Percentiles rank a stretch among this genome's conserved stretches.
Conservation (phyloP, 2,888 invertebrate species). For the Agrochola macilenta region DNA sequence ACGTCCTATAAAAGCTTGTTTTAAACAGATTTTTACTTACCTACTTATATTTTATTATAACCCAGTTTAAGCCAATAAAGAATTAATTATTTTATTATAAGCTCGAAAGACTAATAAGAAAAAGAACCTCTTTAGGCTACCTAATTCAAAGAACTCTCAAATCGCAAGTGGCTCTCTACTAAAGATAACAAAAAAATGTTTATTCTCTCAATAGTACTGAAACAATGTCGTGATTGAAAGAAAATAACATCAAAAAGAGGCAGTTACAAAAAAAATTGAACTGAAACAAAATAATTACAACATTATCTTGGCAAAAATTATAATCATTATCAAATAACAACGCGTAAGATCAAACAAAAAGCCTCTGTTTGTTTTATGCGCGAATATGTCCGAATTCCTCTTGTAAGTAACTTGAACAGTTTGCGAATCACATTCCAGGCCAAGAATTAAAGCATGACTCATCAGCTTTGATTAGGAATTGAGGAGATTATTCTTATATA, state of each 20-base stretch:
- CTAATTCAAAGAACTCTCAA: no score
- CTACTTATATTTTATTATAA: no score
- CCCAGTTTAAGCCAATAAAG: no score
- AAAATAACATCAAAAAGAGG: neutral
- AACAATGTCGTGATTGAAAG: neutral
- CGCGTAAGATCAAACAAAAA: conserved; percentile 14
- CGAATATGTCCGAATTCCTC: conserved; percentile 52
- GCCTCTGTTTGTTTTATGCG: conserved; percentile 38
- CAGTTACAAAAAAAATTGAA: neutral
- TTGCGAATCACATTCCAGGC: conserved; percentile 63
- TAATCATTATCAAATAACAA: conserved; percentile 33
- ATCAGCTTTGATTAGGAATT: conserved; percentile 40
- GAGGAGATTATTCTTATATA: conserved; percentile 13
- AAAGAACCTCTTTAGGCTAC: no score
- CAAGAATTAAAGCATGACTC: conserved; percentile 52
- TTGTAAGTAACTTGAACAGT: conserved; percentile 55
- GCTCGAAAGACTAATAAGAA: no score
- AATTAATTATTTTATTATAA: no score
- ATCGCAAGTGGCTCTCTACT: no score
- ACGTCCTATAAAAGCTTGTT: no score
- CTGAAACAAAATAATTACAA: conserved; percentile 16
- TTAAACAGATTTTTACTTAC: no score
- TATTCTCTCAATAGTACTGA: neutral
- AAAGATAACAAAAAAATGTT: neutral
- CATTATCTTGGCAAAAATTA: conserved; percentile 1